phyloP scores from a whole-genome alignment of 2,797 vertebrate species.

The Pogonophryne albipinna region DNA sequence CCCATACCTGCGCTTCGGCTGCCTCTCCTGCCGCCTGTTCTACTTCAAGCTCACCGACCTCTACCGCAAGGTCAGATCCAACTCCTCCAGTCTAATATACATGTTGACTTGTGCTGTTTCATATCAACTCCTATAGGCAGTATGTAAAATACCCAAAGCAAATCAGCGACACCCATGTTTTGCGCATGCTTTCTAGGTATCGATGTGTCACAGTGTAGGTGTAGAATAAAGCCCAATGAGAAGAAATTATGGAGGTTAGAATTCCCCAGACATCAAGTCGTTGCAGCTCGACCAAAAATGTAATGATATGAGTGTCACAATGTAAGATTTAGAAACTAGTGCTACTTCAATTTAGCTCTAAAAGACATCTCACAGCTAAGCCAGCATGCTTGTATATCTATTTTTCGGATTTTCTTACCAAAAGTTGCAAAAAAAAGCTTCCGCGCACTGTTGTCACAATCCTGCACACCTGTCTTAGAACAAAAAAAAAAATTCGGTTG shows the following conservation, averaged over 20 bases:
- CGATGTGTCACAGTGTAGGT: not conserved
- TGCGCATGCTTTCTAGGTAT: not conserved
- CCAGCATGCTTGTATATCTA: not conserved
- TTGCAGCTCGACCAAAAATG: too few species aligned
- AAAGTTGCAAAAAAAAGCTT: too few species aligned
- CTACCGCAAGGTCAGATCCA: constrained; percentile 79
- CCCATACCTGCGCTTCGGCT: constrained; percentile 87
- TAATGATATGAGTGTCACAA: too few species aligned
- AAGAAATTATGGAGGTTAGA: too few species aligned
- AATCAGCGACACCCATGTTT: not conserved
- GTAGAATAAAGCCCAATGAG: not conserved
- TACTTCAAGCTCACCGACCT: constrained; percentile 89
- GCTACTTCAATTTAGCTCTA: not conserved
- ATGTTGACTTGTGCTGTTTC: not conserved
- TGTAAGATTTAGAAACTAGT: not conserved
- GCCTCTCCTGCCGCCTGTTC: constrained; percentile 87
- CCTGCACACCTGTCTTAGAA: too few species aligned
- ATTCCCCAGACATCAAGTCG: too few species aligned
- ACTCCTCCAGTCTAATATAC: not conserved
- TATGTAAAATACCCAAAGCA: not conserved
- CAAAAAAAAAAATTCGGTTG: too few species aligned
- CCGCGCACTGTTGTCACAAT: too few species aligned
- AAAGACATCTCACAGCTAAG: not conserved
- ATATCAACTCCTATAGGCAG: not conserved
- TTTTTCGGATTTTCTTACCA: too few species aligned